These are phyloP conservation scores for Branchellion lobata DNA, from an alignment of 2,888 invertebrate species.

Conservation along the genomic window DNA sequence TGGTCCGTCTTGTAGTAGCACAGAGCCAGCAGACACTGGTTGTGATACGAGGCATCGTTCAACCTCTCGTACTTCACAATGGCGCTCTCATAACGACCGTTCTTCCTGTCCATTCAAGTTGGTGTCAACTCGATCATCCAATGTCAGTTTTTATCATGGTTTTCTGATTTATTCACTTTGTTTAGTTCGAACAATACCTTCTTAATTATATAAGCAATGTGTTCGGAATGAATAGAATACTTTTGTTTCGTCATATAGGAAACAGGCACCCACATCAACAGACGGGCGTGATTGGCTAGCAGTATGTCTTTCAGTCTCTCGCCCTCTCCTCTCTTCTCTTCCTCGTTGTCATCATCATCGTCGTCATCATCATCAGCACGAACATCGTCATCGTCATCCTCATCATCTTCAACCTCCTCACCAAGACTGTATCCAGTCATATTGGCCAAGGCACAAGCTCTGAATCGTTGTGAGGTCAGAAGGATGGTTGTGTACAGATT, in stretches of 20 bases:
- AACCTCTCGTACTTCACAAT: background rate
- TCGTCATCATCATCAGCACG: conserved; percentile 26
- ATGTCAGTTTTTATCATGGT: background rate
- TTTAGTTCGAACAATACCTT: no score
- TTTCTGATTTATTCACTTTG: background rate
- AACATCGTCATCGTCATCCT: conserved; percentile 34
- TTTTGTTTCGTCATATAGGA: no score
- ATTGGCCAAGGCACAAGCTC: no score
- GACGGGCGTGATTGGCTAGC: no score
- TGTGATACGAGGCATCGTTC: background rate
- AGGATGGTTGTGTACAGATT: no score
- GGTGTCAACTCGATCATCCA: no score
- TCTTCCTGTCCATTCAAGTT: background rate
- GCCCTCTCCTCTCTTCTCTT: background rate
- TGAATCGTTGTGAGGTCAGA: no score
- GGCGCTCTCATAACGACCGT: background rate
- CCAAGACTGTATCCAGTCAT: background rate
- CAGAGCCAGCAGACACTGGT: background rate
- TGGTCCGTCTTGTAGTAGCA: background rate
- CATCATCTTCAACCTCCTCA: conserved; percentile 15
- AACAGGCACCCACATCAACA: no score
- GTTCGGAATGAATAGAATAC: no score
- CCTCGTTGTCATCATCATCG: conserved; percentile 2
- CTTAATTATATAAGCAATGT: no score
- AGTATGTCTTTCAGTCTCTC: background rate